Conservation (phyloP, 2,888 invertebrate species). For the Cryptophagus acutangulus region DNA sequence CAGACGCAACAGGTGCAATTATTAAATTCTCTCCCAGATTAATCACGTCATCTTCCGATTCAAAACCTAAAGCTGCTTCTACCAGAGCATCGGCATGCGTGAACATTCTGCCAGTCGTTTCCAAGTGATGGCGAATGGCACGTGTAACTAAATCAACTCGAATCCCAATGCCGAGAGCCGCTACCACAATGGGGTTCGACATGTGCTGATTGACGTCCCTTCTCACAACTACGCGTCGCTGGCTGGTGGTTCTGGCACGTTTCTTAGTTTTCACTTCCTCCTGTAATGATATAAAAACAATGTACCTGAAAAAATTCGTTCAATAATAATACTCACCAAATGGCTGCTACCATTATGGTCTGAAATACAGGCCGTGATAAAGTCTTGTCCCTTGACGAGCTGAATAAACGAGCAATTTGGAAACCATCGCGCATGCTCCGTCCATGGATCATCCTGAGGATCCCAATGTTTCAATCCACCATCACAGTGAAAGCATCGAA, state of each 20-base stretch:
- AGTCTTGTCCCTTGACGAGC: conserved; percentile 75
- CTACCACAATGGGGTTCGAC: conserved; percentile 47
- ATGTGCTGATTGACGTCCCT: conserved; percentile 48
- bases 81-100: conserved; percentile 65
- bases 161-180: conserved; percentile 58
- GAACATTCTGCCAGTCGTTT: conserved; percentile 58
- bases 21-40: not conserved
- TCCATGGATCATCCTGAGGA: conserved; percentile 85
- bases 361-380: conserved; percentile 54
- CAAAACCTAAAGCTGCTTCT: conserved; percentile 66
- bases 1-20: not conserved
- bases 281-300: conserved; percentile 1
- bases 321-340: conserved; percentile 20
- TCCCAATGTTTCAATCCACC: conserved; percentile 90
- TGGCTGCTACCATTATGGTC: conserved; percentile 34
- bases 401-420: conserved; percentile 80
- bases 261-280: not conserved
- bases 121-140: conserved; percentile 55
- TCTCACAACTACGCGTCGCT: conserved; percentile 35
- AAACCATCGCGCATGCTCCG: conserved; percentile 92
- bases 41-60: conserved; percentile 53
- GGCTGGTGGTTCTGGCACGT: not conserved
- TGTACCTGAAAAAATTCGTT: not conserved
- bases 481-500: conserved; percentile 92
- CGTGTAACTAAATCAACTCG: conserved; percentile 56